Evolutionary conservation across 2,888 invertebrate species (phyloP).

Genomic region (Smittia sp.): DNA sequence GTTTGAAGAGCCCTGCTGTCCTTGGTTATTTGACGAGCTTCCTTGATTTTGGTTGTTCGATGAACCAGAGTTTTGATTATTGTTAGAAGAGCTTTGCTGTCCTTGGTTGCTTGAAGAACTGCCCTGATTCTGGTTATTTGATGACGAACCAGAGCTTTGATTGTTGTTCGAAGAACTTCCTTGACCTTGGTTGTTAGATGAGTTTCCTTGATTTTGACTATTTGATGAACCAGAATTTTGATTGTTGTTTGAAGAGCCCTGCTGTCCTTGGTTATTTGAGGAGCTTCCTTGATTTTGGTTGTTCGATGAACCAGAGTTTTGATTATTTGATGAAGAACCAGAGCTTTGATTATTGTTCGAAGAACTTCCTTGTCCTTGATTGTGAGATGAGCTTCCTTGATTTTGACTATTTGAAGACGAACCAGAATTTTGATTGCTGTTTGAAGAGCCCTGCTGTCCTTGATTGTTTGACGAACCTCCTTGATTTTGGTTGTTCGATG

Average conservation of each 20-base stretch:
- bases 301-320: constrained; percentile 40
- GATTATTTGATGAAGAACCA: not conserved
- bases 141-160: constrained; percentile 30
- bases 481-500: constrained; percentile 33
- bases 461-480: constrained; percentile 29
- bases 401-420: not conserved
- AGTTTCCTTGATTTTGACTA: constrained; percentile 9
- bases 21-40: constrained; percentile 15
- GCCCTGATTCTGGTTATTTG: constrained; percentile 34
- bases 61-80: too few relatives aligned
- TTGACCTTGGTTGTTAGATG: not conserved
- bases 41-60: not conserved
- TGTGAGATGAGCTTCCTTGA: not conserved
- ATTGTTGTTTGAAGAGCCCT: not conserved
- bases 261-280: not conserved
- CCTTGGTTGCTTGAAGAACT: not conserved
- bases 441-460: not conserved
- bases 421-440: constrained; percentile 11
- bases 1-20: not conserved
- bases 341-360: not conserved
- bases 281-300: constrained; percentile 42
- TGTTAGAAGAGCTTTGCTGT: constrained; percentile 42
- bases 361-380: not conserved
- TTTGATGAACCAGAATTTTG: not conserved
- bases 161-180: constrained; percentile 39